These are phyloP conservation scores for Dromius quadrimaculatus DNA, from an alignment of 2,888 invertebrate species.

Conservation along the genomic window DNA sequence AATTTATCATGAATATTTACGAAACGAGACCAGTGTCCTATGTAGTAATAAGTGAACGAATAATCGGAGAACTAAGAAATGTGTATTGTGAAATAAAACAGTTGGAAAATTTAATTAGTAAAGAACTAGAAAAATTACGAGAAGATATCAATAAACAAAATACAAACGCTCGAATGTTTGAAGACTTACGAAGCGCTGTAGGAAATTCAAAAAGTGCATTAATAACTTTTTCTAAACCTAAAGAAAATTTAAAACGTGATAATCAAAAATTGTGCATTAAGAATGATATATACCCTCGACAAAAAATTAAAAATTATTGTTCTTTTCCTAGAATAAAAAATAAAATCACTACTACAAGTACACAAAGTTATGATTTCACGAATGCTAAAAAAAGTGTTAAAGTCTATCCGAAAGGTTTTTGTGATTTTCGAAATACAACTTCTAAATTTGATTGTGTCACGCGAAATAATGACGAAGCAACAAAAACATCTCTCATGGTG, in stretches of 20 bases:
- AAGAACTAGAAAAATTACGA: conserved; percentile 30
- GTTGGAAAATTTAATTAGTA: conserved; percentile 28
- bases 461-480: conserved; percentile 34
- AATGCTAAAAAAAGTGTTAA: conserved; percentile 21
- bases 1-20: conserved; percentile 43
- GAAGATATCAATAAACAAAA: conserved; percentile 30
- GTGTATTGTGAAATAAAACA: conserved; percentile 38
- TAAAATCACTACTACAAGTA: conserved; percentile 17
- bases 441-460: conserved; percentile 41
- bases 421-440: conserved; percentile 24
- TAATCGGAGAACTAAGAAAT: conserved; percentile 41
- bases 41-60: conserved; percentile 44
- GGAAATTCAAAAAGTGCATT: conserved; percentile 45
- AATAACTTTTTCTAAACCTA: conserved; percentile 39
- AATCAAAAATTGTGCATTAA: conserved; percentile 33
- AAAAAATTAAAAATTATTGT: conserved; percentile 30
- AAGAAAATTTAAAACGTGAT: not conserved
- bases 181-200: conserved; percentile 31
- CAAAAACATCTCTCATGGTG: conserved; percentile 29
- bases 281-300: conserved; percentile 20
- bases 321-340: conserved; percentile 41
- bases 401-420: conserved; percentile 5
- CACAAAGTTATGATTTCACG: conserved; percentile 9
- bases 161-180: conserved; percentile 19
- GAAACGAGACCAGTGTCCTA: conserved; percentile 41